A percentile compares a stretch with the other conserved stretches of the same genome.
These are phyloP conservation scores for Cepaea hortensis DNA, from an alignment of 2,888 invertebrate genomes.

Conservation along the genomic window DNA sequence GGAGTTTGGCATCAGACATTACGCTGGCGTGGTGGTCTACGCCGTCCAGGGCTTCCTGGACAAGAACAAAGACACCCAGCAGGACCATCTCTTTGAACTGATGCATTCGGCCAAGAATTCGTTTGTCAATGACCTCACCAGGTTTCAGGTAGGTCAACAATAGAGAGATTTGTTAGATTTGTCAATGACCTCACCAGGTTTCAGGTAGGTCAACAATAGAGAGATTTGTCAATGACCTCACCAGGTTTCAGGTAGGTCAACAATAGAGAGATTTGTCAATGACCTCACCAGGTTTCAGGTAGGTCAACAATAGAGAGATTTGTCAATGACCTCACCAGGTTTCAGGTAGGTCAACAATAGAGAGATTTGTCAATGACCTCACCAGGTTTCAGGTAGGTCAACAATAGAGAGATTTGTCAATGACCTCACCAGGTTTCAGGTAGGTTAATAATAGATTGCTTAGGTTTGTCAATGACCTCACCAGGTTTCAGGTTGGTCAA, in stretches of 20 bases:
- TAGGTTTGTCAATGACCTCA: constrained; percentile 67
- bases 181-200: constrained; percentile 68
- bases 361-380: constrained; percentile 65
- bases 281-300: constrained; percentile 73
- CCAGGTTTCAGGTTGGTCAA: constrained; percentile 66
- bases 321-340: constrained; percentile 69
- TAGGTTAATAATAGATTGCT: constrained; percentile 22
- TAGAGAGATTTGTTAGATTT: constrained; percentile 55
- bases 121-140: constrained; percentile 69
- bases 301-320: constrained; percentile 45
- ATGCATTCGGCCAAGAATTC: constrained; percentile 68
- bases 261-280: constrained; percentile 57
- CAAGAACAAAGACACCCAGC: constrained; percentile 72
- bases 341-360: constrained; percentile 60
- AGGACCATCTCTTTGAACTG: constrained; percentile 71
- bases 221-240: constrained; percentile 67
- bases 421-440: constrained; percentile 72
- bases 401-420: constrained; percentile 57
- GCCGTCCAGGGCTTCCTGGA: constrained; percentile 67
- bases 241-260: constrained; percentile 66
- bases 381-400: constrained; percentile 67
- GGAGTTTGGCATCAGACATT: constrained; percentile 70
- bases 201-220: constrained; percentile 58
- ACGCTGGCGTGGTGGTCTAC: constrained; percentile 69
- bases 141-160: constrained; percentile 65